phyloP scores from a whole-genome alignment of 2,888 invertebrate genomes.

The Drosophila mettleri region DNA sequence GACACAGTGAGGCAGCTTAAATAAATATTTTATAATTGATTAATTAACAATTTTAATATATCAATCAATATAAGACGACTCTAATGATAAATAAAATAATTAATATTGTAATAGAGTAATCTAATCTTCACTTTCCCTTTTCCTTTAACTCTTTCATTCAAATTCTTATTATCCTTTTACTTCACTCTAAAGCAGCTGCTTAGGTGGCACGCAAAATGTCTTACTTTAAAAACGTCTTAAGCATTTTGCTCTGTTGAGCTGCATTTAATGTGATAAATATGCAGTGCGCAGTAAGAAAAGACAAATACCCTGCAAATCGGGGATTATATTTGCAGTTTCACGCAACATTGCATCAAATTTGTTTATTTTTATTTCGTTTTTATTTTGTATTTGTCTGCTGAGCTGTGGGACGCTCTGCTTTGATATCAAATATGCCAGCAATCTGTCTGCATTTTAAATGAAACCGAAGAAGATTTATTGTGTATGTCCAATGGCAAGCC shows the following conservation, averaged over 20 bases:
- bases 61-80: too few species aligned
- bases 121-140: too few species aligned
- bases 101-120: too few species aligned
- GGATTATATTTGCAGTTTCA: slow-evolving; percentile 7
- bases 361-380: slow-evolving; percentile 3
- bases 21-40: too few species aligned
- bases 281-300: not conserved
- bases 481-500: slow-evolving; percentile 40
- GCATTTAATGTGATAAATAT: not conserved
- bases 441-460: slow-evolving; percentile 78
- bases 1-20: too few species aligned
- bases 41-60: too few species aligned
- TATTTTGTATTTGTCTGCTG: slow-evolving; percentile 9
- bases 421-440: slow-evolving; percentile 75
- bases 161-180: not conserved
- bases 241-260: not conserved
- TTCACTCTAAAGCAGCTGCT: not conserved
- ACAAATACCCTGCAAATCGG: slow-evolving; percentile 18
- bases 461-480: slow-evolving; percentile 79
- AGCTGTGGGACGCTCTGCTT: slow-evolving; percentile 32
- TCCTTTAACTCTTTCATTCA: not conserved
- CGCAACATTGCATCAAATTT: slow-evolving; percentile 6
- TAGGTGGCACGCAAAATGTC: not conserved
- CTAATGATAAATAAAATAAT: too few species aligned
- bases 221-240: not conserved